Evolutionary conservation across 37 sponge, comb jelly and placozoan species (phyloP).

Genomic region (Amphimedon queenslandica): DNA sequence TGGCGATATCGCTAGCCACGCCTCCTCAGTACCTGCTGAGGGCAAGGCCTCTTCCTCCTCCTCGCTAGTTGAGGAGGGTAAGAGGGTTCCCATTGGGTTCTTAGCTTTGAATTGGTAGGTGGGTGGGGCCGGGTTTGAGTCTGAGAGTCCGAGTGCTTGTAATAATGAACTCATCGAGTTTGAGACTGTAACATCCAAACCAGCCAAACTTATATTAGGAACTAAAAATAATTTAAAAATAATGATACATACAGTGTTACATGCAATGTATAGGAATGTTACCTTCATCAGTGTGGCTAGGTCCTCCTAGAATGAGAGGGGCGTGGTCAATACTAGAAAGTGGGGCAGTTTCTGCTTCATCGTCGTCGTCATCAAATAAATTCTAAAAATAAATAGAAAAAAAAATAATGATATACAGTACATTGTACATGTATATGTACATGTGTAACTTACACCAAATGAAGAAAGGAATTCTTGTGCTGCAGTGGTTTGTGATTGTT

Average conservation of each 20-base stretch:
- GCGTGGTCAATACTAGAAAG: constrained; percentile 30
- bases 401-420: too few relatives aligned
- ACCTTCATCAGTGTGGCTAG: constrained; percentile 39
- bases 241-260: neutral
- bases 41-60: constrained; percentile 7
- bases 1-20: neutral
- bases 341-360: neutral
- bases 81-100: constrained; percentile 36
- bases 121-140: constrained; percentile 19
- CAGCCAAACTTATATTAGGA: constrained; percentile 26
- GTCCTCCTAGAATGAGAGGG: constrained; percentile 58
- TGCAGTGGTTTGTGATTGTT: neutral
- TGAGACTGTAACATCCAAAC: constrained; percentile 12
- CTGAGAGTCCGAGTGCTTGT: constrained; percentile 53
- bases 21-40: neutral
- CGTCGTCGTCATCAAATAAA: neutral
- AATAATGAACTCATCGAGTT: constrained; percentile 26
- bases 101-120: constrained; percentile 12
- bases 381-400: neutral
- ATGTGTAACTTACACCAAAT: neutral
- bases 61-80: neutral
- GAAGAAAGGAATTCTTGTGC: neutral
- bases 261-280: too few relatives aligned
- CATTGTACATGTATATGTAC: neutral
- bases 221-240: constrained; percentile 3